These are phyloP conservation scores for Amniataba percoides DNA, from an alignment of 2,797 vertebrate genomes.

Conservation along the genomic window DNA sequence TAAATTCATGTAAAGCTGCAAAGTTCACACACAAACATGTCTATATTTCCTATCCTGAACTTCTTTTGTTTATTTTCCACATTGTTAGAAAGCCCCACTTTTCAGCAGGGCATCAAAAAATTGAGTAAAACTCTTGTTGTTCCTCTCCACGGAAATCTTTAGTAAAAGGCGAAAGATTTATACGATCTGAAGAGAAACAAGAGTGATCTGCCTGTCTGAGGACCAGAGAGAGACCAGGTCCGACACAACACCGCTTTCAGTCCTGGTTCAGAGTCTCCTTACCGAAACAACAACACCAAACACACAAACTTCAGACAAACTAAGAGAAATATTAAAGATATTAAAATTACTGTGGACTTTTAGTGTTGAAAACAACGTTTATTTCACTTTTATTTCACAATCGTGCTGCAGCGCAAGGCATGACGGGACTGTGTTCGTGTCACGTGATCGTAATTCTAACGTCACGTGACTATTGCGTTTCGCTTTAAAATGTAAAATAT, in stretches of 20 bases:
- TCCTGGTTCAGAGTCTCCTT: neutral
- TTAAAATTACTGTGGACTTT: fast-evolving
- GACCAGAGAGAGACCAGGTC: fast-evolving
- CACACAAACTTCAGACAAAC: fast-evolving
- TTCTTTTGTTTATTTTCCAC: no score
- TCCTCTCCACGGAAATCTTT: conserved; percentile 36
- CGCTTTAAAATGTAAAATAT: no score
- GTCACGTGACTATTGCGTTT: no score
- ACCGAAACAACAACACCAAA: neutral
- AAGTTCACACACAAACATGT: no score
- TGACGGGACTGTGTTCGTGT: conserved; percentile 2
- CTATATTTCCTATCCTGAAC: no score
- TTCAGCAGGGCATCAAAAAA: neutral
- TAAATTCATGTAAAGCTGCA: no score
- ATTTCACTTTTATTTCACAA: neutral
- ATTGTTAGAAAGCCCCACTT: neutral
- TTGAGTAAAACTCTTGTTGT: neutral
- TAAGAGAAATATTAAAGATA: neutral
- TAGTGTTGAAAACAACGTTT: neutral
- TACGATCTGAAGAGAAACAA: conserved; percentile 30
- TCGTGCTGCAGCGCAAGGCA: neutral
- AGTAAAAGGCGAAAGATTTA: conserved; percentile 40
- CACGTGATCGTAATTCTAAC: no score
- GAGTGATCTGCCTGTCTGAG: neutral
- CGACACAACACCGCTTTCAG: fast-evolving